phyloP scores from a whole-genome alignment of 2,797 vertebrate genomes.

The Synanceia verrucosa region DNA sequence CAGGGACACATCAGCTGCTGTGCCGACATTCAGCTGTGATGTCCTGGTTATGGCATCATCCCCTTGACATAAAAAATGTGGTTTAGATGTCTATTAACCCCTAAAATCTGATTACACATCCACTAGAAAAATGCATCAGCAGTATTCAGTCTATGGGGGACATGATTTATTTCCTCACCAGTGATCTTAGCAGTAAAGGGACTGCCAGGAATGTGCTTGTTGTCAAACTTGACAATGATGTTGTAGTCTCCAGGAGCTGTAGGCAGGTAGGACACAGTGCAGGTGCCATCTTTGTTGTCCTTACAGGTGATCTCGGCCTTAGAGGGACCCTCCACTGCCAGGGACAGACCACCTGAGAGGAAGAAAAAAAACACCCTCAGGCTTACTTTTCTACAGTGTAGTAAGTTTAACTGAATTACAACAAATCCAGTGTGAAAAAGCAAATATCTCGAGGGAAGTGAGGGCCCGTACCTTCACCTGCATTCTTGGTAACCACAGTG shows the following conservation, averaged over 20 bases:
- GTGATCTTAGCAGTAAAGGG: conserved; percentile 97
- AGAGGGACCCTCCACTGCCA: conserved; percentile 96
- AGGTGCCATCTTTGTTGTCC: conserved; percentile 97
- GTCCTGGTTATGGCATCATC: conserved; percentile 94
- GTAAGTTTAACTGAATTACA: not conserved
- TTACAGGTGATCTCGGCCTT: conserved; percentile 98
- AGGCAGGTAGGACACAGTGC: conserved; percentile 96
- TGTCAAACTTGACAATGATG: conserved; percentile 96
- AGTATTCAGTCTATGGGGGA: not conserved
- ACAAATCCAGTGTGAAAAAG: not conserved
- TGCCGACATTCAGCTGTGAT: conserved; percentile 94
- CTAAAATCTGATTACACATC: conserved; percentile 5
- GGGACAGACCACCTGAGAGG: conserved; percentile 89
- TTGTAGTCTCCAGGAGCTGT: conserved; percentile 95
- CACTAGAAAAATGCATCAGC: conserved; percentile 9
- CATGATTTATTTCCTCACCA: conserved; percentile 76
- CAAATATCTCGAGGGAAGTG: not conserved
- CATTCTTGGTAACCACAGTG: conserved; percentile 96
- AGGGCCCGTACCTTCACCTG: conserved; percentile 88
- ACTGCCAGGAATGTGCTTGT: conserved; percentile 95
- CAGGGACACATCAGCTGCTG: conserved; percentile 93
- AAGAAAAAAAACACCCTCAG: not conserved
- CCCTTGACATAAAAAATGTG: conserved; percentile 74
- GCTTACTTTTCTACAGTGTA: not conserved
- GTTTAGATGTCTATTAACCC: conserved; percentile 19